Evolutionary conservation across 1,140 invertebrate species (phyloP).

Genomic region (Penaeus chinensis): DNA sequence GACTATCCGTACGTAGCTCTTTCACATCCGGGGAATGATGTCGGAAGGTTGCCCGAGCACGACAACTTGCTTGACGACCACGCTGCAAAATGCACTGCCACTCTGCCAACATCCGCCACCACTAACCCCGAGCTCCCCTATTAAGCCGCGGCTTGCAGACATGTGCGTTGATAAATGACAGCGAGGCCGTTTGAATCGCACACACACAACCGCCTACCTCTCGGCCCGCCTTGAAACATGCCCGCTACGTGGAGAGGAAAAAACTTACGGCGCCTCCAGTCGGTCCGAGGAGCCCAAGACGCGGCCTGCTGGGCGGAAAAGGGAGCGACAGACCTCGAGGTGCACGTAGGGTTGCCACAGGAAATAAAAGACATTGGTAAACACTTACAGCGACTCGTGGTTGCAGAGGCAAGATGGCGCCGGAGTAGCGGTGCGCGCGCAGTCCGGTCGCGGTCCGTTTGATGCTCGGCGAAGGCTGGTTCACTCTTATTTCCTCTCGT

Average conservation of each 20-base stretch:
- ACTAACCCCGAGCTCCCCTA: not conserved
- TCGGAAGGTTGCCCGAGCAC: too few relatives aligned
- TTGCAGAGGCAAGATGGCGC: slow-evolving; percentile 57
- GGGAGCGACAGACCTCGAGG: not conserved
- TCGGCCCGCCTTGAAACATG: not conserved
- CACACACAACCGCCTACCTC: slow-evolving; percentile 40
- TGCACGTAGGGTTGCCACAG: slow-evolving; percentile 50
- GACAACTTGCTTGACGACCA: too few relatives aligned
- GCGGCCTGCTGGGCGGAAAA: not conserved
- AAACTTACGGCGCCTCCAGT: not conserved
- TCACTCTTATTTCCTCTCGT: too few relatives aligned
- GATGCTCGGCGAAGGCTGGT: slow-evolving; percentile 16
- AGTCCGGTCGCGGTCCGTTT: slow-evolving; percentile 45
- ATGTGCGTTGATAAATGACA: slow-evolving; percentile 44
- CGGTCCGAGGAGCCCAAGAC: not conserved
- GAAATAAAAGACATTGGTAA: slow-evolving; percentile 58
- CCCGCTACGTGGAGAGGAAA: not conserved
- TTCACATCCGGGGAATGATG: too few relatives aligned
- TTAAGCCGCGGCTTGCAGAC: slow-evolving; percentile 35
- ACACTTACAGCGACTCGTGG: slow-evolving; percentile 50
- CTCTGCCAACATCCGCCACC: not conserved
- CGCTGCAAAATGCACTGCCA: too few relatives aligned
- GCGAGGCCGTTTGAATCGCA: slow-evolving; percentile 43
- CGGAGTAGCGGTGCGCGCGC: slow-evolving; percentile 46
- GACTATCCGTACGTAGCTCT: too few relatives aligned